A percentile compares a stretch with the other conserved stretches of the same genome.
Conservation (phyloP, 2,113 vertebrate genomes). For the Ifrita kowaldi region DNA sequence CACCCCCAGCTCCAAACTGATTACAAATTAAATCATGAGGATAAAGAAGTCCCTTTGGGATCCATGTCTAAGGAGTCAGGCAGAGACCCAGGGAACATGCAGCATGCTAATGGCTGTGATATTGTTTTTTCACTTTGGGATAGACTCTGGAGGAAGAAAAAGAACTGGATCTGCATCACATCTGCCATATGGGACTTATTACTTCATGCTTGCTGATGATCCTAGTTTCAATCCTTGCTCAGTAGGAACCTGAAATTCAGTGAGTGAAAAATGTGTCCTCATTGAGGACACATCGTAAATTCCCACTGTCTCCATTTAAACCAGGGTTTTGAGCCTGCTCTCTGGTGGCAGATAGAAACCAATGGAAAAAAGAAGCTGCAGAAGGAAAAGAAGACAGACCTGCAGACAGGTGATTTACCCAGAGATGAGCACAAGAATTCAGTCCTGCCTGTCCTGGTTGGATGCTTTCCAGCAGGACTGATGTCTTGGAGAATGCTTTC, state of each 20-base stretch:
- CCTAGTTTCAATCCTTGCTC: neutral
- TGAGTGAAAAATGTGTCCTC: neutral
- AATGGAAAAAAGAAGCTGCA: neutral
- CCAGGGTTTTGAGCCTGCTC: neutral
- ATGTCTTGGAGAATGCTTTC: neutral
- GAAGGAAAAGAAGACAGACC: neutral
- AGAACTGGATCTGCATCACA: accelerated
- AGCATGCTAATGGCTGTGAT: neutral
- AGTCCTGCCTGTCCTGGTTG: neutral
- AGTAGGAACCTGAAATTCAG: neutral
- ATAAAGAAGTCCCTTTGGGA: neutral
- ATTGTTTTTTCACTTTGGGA: neutral
- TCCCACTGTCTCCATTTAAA: neutral
- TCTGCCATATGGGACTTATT: neutral
- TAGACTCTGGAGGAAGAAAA: neutral
- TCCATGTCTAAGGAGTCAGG: neutral
- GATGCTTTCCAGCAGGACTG: neutral
- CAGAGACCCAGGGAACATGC: neutral
- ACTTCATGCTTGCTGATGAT: neutral
- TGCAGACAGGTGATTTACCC: neutral
- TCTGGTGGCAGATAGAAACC: neutral
- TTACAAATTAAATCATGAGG: neutral
- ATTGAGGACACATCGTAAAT: neutral
- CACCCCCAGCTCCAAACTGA: neutral
- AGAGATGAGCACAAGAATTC: neutral